Percentiles rank a stretch among this genome's conserved stretches.
Evolutionary conservation across 2,888 invertebrate genomes (phyloP).

Genomic region (Amphipyra tragopoginis): DNA sequence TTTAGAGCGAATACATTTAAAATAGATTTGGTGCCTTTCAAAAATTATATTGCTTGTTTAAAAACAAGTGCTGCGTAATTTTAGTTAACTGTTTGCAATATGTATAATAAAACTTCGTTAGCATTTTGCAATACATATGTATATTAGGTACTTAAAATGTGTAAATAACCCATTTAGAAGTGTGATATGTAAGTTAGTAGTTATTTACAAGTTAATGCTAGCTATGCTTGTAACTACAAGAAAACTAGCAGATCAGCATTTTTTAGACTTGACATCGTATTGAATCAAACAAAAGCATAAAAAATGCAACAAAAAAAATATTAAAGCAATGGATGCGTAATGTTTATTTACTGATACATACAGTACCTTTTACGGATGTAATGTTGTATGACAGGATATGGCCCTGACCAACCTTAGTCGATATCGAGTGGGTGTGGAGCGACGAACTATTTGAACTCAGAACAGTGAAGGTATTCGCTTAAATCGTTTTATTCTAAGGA

Average conservation of each 20-base stretch:
- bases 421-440: constrained; percentile 63
- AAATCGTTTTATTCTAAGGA: constrained; percentile 41
- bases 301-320: constrained; percentile 14
- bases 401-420: constrained; percentile 68
- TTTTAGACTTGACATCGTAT: constrained; percentile 6
- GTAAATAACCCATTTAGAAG: constrained; percentile 5
- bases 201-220: constrained; percentile 1
- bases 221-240: constrained; percentile 1
- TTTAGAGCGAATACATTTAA: too few species aligned
- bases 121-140: constrained; percentile 8
- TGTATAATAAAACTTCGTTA: constrained; percentile 1
- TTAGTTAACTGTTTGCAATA: background rate
- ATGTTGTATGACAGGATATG: constrained; percentile 58
- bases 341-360: constrained; percentile 53
- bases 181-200: constrained; percentile 1
- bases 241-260: constrained; percentile 11
- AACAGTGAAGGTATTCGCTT: constrained; percentile 49
- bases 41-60: too few species aligned
- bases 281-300: constrained; percentile 28
- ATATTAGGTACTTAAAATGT: constrained; percentile 7
- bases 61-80: constrained; percentile 4
- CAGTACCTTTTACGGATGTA: constrained; percentile 50
- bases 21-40: too few species aligned
- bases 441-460: constrained; percentile 50
- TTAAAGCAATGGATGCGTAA: constrained; percentile 39